Conservation (phyloP, 2,113 vertebrate genomes). For the Dipodomys merriami region DNA sequence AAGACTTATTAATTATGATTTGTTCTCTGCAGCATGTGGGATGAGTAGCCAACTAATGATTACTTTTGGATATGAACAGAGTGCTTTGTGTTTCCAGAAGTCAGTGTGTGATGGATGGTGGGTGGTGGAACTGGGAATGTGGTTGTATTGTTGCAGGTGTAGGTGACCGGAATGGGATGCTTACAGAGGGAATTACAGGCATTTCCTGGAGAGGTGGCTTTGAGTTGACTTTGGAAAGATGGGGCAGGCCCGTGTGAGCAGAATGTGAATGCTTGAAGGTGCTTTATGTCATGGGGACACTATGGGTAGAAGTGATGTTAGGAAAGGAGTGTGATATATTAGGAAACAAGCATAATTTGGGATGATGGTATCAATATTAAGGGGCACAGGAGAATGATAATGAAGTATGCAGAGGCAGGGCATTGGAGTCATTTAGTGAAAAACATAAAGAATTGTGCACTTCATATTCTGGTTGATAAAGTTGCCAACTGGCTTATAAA, state of each 20-base stretch:
- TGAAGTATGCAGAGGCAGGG: background rate
- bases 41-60: background rate
- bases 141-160: background rate
- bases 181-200: background rate
- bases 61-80: conserved; percentile 15
- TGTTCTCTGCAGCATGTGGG: background rate
- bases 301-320: background rate
- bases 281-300: background rate
- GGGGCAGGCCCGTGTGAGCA: background rate
- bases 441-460: background rate
- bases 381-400: background rate
- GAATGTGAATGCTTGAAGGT: background rate
- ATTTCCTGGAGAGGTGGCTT: background rate
- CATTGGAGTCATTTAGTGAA: background rate
- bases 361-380: background rate
- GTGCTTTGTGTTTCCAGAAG: background rate
- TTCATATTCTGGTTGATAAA: background rate
- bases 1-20: conserved; percentile 17
- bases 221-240: background rate
- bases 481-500: too few relatives aligned
- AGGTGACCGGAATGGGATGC: too few relatives aligned
- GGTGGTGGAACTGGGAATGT: background rate
- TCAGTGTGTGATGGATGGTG: background rate
- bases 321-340: background rate
- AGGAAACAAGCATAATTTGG: background rate